Conservation (phyloP, 1,140 invertebrate species). For the Drosophila kanapiae region DNA sequence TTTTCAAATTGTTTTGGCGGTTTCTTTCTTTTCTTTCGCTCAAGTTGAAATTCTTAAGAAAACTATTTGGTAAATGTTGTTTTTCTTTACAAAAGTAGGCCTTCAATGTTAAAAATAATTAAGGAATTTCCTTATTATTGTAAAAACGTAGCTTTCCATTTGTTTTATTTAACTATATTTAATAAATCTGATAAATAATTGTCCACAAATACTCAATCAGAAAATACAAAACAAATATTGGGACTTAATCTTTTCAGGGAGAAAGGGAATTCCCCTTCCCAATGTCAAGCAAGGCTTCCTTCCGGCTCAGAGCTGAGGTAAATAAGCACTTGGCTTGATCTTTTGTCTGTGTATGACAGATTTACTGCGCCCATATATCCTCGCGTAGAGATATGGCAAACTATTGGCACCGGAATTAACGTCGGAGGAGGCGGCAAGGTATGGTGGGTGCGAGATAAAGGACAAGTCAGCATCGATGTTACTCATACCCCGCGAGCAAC, state of each 20-base stretch:
- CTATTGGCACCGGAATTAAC: slow-evolving; percentile 68
- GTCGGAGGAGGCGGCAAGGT: slow-evolving; percentile 42
- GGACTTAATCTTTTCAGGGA: neutral
- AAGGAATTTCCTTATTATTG: neutral
- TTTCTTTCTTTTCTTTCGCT: too few species aligned
- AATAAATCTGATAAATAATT: slow-evolving; percentile 2
- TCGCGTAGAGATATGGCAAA: slow-evolving; percentile 73
- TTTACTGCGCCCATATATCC: slow-evolving; percentile 77
- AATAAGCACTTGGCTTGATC: slow-evolving; percentile 40
- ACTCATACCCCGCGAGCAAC: slow-evolving; percentile 64
- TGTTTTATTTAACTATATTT: neutral
- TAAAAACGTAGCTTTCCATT: neutral
- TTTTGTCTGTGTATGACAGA: slow-evolving; percentile 74
- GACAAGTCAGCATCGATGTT: slow-evolving; percentile 46
- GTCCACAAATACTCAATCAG: neutral
- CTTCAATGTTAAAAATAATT: neutral
- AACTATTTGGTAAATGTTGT: neutral
- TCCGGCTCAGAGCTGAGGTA: neutral
- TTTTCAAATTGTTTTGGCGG: neutral
- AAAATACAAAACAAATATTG: slow-evolving; percentile 15
- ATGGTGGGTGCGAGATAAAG: slow-evolving; percentile 41
- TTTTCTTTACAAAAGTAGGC: neutral
- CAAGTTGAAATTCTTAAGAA: neutral
- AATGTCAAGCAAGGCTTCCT: slow-evolving; percentile 1
- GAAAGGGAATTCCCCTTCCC: neutral